Evolutionary conservation across 1,140 invertebrate genomes (phyloP), one percentile per base, ranked within the genome.

Genomic region (Limonius californicus): DNA sequence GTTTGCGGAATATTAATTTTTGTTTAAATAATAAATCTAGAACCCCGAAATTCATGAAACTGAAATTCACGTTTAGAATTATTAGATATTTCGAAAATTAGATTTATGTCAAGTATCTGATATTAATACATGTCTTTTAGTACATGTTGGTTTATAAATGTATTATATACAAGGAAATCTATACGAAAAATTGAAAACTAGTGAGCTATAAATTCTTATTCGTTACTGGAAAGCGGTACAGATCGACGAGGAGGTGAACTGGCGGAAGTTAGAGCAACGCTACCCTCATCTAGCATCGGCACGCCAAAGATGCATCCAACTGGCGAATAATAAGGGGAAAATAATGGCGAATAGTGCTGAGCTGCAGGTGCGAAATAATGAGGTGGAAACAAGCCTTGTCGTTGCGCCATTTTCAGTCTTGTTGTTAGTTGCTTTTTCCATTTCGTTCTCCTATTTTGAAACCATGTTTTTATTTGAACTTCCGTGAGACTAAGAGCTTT

Each of bases 401-500:
- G 77, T 66, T 94, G 91, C 0, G 90, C 91, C 70, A 93, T 89
- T 77, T 95, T 94, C 53, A 95, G 77, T 1, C 91, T 78, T 0
- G 92, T 92, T 0, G 93, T 94, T 65, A 96, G 76, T 69, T 97
- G 94, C 71, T 97, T 97, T 77, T 97, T 97, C 94, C 94, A 97
- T 72, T 97, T 97, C 0, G 94, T 97, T 62, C 94, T 81, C 54
- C 94, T 82, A 76, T 97, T 97, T 79, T 97, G 94, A 32, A 70
- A 97, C 95, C 95, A 98, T 0, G 95, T 98, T 76, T 98, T 98
- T 58, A 98, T 95, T 81, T 98, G 95, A 1, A 96, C 94, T 80
- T 98, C 95, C 0, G 94, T 97, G 9, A 98, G 77, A 59, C 87
- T 89, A 6, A 98, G 74, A 0, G 87, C 86, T 75, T 94, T 92